Evolutionary conservation across 2,797 vertebrate genomes (phyloP), one percentile per base, ranked within the genome.

Genomic region (Sebastes diaconus): DNA sequence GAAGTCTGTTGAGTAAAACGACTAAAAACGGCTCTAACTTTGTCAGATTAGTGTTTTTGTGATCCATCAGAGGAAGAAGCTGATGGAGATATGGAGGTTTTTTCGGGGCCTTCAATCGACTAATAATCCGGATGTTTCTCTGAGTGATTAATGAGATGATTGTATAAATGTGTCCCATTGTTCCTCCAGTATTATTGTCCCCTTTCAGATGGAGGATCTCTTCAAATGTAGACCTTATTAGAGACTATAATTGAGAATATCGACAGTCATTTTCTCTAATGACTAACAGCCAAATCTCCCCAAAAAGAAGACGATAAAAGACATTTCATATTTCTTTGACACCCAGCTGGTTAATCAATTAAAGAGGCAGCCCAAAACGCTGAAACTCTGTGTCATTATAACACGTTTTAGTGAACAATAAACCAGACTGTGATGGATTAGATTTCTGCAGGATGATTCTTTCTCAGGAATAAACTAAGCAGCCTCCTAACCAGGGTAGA

Each of bases 351-450:
- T 80, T 84, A 77, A 75, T 82, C 58, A 55, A 30, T 50, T 54
- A 58, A 76, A 57, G 27, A 81, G 11, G 65, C 54, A n/a, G 54
- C 54, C 50, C 30, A 30, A 20, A 73, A 39, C 34, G 2, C 60
- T 58, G 46, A 81, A 66, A 32, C 42, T 14, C 59, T 24, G 22
- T 63, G 36, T 73, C 63, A 82, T 84, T 85, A 22, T 60, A 69
- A 59, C 76, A 72, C 75, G 22, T 80, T 79, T 64, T 39, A 77
- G 54, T 77, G 55, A 75, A 75, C 73, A 87, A 52, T 79, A 61
- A 84, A 73, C 20, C 20, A 64, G 79, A 73, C 75, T 11, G 27
- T 52, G 67, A 81, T 74, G 66, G 61, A 86, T 82, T 70, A 68
- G 77, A 34, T 55, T 13, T 34, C 16, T 34, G 16, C 29, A 22